Evolutionary conservation across 2,888 invertebrate species (phyloP), one percentile per base, ranked within the genome.

Genomic region (Crepidodera aurea): DNA sequence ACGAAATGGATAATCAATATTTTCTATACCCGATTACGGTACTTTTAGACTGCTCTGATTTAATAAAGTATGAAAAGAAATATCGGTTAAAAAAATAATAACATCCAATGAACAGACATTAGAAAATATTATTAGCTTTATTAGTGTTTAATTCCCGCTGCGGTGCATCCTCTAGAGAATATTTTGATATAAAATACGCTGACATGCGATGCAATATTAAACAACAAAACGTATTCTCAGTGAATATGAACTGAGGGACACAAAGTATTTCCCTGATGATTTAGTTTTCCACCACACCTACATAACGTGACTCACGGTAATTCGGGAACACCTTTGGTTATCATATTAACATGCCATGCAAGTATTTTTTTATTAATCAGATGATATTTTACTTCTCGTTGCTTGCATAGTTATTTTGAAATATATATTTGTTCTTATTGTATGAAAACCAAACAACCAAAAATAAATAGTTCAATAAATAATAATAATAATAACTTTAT

Each of bases 281-380:
- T 60, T 63, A 69, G 65, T 62, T 51, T 68, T 56, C 62, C 62
- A 69, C 70, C 71, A 64, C 71, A 64, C 72, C 71, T 69, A 67
- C 54, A 40, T 71, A 63, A 69, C 72, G 72, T 72, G 72, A 72
- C 72, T 70, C 65, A 65, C 65, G 64, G 62, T 64, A 70, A 70
- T 72, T 72, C 60, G 54, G 61, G 61, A 56, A 61, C 61, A 61
- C 61, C 61, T 61, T 51, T 18, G 53, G 44, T 61, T 51, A 55
- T 61, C 61, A 56, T 61, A 61, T 56, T 37, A 61, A 51, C 61
- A 61, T 61, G 61, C 55, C 34, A 51, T 56, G 56, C 56, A 50
- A 50, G 57, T 57, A 50, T 16, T 19, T 46, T 55, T 57, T 57
- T 57, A 42, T 39, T 50, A 48, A 57, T 39, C 48, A 57, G 48